Percentiles rank a stretch among this genome's conserved stretches.
Evolutionary conservation across 1,140 invertebrate species (phyloP).

Genomic region (Eubasilissa regina): DNA sequence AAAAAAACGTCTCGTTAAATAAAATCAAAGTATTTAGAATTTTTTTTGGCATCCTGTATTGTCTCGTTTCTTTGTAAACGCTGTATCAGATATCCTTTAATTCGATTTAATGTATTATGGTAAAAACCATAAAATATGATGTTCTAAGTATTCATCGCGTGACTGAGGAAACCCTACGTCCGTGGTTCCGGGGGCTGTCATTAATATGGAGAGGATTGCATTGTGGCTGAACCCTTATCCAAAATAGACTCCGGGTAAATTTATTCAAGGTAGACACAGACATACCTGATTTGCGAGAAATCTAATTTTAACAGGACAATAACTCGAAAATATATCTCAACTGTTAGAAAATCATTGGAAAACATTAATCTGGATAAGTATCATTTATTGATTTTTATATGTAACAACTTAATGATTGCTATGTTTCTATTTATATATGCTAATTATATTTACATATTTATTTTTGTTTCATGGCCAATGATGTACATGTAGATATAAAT

Average conservation of each 20-base stretch:
- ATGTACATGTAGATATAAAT: no score
- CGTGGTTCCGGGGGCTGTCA: background rate
- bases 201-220: slow-evolving; percentile 26
- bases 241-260: background rate
- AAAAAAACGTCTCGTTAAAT: no score
- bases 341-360: no score
- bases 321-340: no score
- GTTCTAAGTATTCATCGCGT: slow-evolving; percentile 31
- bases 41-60: background rate
- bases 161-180: slow-evolving; percentile 27
- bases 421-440: no score
- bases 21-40: no score
- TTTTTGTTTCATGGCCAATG: no score
- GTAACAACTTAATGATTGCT: no score
- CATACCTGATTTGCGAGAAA: background rate
- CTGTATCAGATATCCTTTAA: slow-evolving; percentile 23
- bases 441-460: no score
- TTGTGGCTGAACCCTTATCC: slow-evolving; percentile 9
- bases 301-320: background rate
- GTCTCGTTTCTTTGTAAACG: background rate
- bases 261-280: background rate
- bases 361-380: no score
- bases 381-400: no score
- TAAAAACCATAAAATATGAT: slow-evolving; percentile 24
- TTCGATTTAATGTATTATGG: slow-evolving; percentile 31